These are phyloP conservation scores for Perizoma affinitatum DNA, from an alignment of 2,888 invertebrate species.

Conservation along the genomic window DNA sequence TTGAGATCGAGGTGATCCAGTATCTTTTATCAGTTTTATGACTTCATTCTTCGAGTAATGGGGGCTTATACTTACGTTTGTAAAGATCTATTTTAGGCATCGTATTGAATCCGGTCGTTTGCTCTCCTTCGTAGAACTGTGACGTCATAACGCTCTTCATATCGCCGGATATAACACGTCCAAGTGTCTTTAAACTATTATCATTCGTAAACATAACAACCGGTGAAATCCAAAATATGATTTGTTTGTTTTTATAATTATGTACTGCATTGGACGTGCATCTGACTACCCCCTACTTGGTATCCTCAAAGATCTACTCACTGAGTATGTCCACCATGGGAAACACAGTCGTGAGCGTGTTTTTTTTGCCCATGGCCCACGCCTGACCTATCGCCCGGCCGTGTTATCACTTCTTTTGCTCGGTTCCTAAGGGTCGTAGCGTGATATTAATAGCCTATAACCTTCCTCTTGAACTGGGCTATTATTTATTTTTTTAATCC, in stretches of 20 bases:
- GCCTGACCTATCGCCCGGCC: no score
- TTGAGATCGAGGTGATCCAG: conserved; percentile 31
- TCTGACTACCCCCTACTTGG: no score
- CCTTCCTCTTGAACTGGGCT: no score
- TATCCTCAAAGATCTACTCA: no score
- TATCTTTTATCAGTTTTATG: conserved; percentile 49
- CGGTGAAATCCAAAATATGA: conserved; percentile 38
- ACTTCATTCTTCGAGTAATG: conserved; percentile 41
- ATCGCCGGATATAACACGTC: conserved; percentile 37
- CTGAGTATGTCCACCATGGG: no score
- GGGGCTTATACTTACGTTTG: conserved; percentile 58
- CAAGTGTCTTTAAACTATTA: conserved; percentile 43
- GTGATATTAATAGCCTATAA: no score
- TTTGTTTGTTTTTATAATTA: conserved; percentile 31
- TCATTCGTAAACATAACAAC: conserved; percentile 47
- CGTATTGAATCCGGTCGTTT: conserved; percentile 53
- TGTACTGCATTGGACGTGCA: no score
- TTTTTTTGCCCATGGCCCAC: no score
- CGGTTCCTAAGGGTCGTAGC: no score
- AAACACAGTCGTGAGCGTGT: no score
- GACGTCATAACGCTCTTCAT: conserved; percentile 40
- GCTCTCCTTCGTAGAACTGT: conserved; percentile 52
- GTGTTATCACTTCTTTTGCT: no score
- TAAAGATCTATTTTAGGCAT: conserved; percentile 58
- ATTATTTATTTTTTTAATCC: no score